Conservation (phyloP, 2,888 invertebrate species). For the Drosophila heteroneura region DNA sequence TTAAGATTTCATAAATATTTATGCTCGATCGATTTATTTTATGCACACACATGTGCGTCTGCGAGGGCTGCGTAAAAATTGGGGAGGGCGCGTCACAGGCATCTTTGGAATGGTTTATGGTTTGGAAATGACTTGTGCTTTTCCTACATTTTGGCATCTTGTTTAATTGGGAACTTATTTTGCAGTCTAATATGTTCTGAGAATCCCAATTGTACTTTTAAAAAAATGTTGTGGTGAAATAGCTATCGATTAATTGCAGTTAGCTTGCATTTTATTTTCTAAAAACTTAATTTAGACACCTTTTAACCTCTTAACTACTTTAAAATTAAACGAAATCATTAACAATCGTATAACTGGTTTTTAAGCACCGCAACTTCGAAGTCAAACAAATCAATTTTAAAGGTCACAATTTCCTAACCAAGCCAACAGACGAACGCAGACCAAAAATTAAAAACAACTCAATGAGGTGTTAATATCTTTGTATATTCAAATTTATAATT, state of each 20-base stretch:
- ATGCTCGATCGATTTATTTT: slow-evolving; percentile 54
- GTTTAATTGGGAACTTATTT: not conserved
- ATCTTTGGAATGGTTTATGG: slow-evolving; percentile 11
- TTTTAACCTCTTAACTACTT: slow-evolving; percentile 8
- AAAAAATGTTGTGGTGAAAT: not conserved
- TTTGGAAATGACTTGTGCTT: slow-evolving; percentile 5
- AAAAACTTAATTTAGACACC: not conserved
- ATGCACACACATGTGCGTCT: slow-evolving; percentile 58
- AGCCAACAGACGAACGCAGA: slow-evolving; percentile 18
- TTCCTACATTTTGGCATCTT: not conserved
- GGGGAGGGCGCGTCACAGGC: not conserved
- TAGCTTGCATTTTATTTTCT: not conserved
- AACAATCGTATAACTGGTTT: slow-evolving; percentile 38
- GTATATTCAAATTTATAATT: not conserved
- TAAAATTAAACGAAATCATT: not conserved
- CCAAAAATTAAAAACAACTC: slow-evolving; percentile 12
- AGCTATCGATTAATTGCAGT: not conserved
- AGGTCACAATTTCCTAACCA: slow-evolving; percentile 58
- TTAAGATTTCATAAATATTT: slow-evolving; percentile 68
- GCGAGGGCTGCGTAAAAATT: slow-evolving; percentile 32
- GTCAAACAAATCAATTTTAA: slow-evolving; percentile 50
- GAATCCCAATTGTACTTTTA: slow-evolving; percentile 3
- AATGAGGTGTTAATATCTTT: slow-evolving; percentile 46
- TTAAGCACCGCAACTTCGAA: slow-evolving; percentile 27
- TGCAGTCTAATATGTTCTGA: not conserved